phyloP scores from a whole-genome alignment of 2,797 vertebrate genomes.

The Schizopygopsis malacanthus region DNA sequence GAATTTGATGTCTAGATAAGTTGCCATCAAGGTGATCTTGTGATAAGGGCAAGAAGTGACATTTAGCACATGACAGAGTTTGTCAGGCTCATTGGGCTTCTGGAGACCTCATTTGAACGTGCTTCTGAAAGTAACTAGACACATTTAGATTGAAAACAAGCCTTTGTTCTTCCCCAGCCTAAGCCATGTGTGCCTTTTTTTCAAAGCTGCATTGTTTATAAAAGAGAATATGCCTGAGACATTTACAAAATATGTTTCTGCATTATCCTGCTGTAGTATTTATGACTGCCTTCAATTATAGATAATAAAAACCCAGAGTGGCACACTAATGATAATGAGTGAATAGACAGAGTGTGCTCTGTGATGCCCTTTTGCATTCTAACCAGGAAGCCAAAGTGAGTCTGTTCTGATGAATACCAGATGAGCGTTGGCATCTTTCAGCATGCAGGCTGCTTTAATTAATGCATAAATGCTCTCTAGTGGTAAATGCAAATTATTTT shows the following conservation, averaged over 20 bases:
- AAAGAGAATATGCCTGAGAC: background rate
- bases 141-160: constrained; percentile 26
- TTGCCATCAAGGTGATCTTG: constrained; percentile 35
- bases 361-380: constrained; percentile 52
- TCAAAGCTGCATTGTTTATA: background rate
- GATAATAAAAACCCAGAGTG: constrained; percentile 43
- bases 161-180: background rate
- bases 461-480: constrained; percentile 53
- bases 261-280: constrained; percentile 1
- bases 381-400: constrained; percentile 48
- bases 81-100: constrained; percentile 36
- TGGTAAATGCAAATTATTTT: constrained; percentile 49
- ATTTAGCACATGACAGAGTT: constrained; percentile 45
- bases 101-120: constrained; percentile 28
- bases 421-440: constrained; percentile 56
- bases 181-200: background rate
- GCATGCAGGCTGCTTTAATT: constrained; percentile 31
- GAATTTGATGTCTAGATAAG: constrained; percentile 41
- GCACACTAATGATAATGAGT: constrained; percentile 50
- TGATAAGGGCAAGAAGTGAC: constrained; percentile 44
- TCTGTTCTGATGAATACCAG: constrained; percentile 53
- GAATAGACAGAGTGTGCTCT: constrained; percentile 55
- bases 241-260: background rate
- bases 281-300: constrained; percentile 5
- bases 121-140: constrained; percentile 26